Evolutionary conservation across 2,113 vertebrate genomes (phyloP).

Genomic region (Trematomus loennbergii): DNA sequence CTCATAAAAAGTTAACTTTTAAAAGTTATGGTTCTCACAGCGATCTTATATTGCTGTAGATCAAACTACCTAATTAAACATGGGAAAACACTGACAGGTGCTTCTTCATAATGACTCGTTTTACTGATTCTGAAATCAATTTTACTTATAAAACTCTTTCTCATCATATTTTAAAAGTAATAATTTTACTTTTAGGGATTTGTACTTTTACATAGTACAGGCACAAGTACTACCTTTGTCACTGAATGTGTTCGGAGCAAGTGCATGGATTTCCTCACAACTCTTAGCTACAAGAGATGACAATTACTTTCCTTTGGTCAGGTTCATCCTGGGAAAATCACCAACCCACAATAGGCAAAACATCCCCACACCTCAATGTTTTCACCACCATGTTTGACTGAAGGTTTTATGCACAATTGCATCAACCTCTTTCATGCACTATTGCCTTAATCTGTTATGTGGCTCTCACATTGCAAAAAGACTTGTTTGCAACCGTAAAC

Average conservation of each 20-base stretch:
- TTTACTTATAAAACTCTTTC: no score
- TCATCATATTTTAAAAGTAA: no score
- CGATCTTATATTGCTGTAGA: neutral
- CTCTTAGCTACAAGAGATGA: neutral
- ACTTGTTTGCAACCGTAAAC: neutral
- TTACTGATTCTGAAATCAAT: neutral
- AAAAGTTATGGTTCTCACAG: no score
- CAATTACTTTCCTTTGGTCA: neutral
- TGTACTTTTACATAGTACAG: neutral
- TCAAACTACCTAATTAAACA: neutral
- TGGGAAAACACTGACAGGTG: no score
- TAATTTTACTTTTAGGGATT: neutral
- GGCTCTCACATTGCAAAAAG: neutral
- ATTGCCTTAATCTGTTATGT: neutral
- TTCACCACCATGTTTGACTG: neutral
- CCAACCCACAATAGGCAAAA: neutral
- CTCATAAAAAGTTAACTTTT: no score
- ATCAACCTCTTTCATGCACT: neutral
- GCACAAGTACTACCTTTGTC: neutral
- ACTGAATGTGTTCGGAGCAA: neutral
- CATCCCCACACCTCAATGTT: neutral
- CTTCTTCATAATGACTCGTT: no score
- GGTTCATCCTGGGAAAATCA: neutral
- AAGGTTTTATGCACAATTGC: neutral
- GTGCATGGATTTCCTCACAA: constrained; percentile 5